phyloP scores from a whole-genome alignment of 2,113 vertebrate species.

The Siniperca knerii region DNA sequence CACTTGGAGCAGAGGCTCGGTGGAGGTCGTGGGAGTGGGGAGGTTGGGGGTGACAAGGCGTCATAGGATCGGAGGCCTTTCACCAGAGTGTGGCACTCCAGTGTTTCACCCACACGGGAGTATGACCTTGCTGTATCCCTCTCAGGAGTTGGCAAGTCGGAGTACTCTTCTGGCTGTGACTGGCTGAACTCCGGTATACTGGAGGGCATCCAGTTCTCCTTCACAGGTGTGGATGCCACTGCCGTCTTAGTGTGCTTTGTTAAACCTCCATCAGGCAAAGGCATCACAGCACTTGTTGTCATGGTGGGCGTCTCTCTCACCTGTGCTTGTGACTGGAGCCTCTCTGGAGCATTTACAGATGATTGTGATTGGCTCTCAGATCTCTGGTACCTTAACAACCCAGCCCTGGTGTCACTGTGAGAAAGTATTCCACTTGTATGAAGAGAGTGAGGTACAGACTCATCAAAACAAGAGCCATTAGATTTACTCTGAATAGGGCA shows the following conservation, averaged over 20 bases:
- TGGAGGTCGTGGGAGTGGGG: slow-evolving; percentile 73
- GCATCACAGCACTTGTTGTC: slow-evolving; percentile 15
- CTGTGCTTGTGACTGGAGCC: slow-evolving; percentile 26
- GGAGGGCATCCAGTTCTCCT: slow-evolving; percentile 65
- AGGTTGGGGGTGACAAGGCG: slow-evolving; percentile 70
- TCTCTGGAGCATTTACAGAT: slow-evolving; percentile 19
- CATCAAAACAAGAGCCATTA: slow-evolving; percentile 28
- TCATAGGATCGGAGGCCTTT: slow-evolving; percentile 85
- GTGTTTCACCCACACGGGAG: slow-evolving; percentile 77
- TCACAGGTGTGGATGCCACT: slow-evolving; percentile 35
- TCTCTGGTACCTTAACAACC: slow-evolving; percentile 27
- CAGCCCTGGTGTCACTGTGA: slow-evolving; percentile 25
- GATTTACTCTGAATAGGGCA: slow-evolving; percentile 43
- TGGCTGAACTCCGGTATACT: slow-evolving; percentile 68
- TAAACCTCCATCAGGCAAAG: slow-evolving; percentile 47
- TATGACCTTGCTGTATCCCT: slow-evolving; percentile 63
- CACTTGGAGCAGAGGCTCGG: slow-evolving; percentile 87
- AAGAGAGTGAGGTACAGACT: slow-evolving; percentile 36
- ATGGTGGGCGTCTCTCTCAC: slow-evolving; percentile 10
- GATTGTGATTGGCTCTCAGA: slow-evolving; percentile 53
- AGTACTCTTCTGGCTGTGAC: slow-evolving; percentile 65
- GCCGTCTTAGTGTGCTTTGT: slow-evolving; percentile 48
- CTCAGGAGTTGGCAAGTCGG: slow-evolving; percentile 55
- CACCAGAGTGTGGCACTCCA: slow-evolving; percentile 86
- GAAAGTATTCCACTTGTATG: slow-evolving; percentile 40